A percentile compares a stretch with the other conserved stretches of the same genome.
Evolutionary conservation across 2,888 invertebrate species (phyloP).

Genomic region (Lasioglossum lativentre): DNA sequence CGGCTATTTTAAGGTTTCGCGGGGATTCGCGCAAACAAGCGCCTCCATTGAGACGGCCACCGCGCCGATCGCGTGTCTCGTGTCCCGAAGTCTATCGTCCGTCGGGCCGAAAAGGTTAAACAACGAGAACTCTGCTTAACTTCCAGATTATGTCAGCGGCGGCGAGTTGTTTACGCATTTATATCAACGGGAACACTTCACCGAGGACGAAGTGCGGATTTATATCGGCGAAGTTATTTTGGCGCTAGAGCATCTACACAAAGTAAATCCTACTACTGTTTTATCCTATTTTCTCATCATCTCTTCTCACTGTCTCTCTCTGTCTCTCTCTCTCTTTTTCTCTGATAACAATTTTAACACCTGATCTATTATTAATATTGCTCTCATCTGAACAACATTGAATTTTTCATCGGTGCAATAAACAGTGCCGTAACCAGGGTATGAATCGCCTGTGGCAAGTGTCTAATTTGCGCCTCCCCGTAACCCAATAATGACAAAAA

Average conservation of each 20-base stretch:
- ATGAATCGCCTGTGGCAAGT: too few relatives aligned
- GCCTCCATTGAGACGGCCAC: background rate
- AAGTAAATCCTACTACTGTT: slow-evolving; percentile 86
- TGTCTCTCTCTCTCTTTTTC: background rate
- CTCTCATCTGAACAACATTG: background rate
- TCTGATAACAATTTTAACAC: background rate
- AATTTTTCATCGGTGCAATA: background rate
- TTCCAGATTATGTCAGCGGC: slow-evolving; percentile 97
- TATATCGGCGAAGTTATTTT: slow-evolving; percentile 98
- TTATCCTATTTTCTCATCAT: background rate
- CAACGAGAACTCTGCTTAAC: slow-evolving; percentile 24
- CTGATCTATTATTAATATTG: background rate
- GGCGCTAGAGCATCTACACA: slow-evolving; percentile 97
- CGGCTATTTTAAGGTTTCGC: slow-evolving; percentile 18
- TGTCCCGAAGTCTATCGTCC: background rate
- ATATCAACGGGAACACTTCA: slow-evolving; percentile 96
- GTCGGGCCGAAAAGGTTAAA: slow-evolving; percentile 6
- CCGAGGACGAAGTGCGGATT: slow-evolving; percentile 94
- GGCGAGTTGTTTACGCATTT: slow-evolving; percentile 99
- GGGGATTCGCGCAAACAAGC: slow-evolving; percentile 1
- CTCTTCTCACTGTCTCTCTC: background rate
- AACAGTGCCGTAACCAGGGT: too few relatives aligned
- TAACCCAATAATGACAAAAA: too few relatives aligned
- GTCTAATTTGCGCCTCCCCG: too few relatives aligned
- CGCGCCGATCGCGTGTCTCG: background rate